Evolutionary conservation across 2,113 vertebrate genomes (phyloP), one percentile per base, ranked within the genome.

Genomic region (Ammodytes dubius): DNA sequence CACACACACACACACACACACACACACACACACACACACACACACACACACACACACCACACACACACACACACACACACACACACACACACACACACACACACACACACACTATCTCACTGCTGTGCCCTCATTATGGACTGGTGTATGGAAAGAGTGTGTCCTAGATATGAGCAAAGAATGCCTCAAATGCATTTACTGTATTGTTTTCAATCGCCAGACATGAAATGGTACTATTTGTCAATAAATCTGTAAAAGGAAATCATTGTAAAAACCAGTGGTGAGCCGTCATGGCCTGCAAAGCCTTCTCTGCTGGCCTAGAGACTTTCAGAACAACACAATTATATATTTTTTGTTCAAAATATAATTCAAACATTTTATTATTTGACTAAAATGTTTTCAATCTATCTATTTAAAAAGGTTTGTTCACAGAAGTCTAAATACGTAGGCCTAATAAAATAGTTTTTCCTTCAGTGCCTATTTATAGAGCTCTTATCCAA

Each of bases 111-210:
- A 60, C 46, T 74, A 54, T 85, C 61, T 77, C 52, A 56, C 60
- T 79, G 77, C 76, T 83, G 43, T 80, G 77, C 54, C 74, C 75
- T 87, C 75, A 77, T 85, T 85, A 74, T 58, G 58, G 66, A 67
- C 84, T 63, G 42, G 13, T 76, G 42, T 42, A 49, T 69, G 53
- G 27, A 59, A 35, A 52, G 66, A 52, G n/a, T 64, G n/a, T 68
- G 74, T 43, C 47, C 40, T 8, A 43, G 35, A 58, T 35, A 49
- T 42, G 6, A 59, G 27, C 42, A 19, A 14, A 61, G 9, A 67
- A 27, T 53, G 4, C 39, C 42, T 57, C 39, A 4, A 52, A 43
- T 84, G 27, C 63, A 77, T 37, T 40, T 1, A 9, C 35, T 80
- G 71, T 15, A 14, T 70, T 64, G 37, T 65, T 64, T 82, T 35